Evolutionary conservation across 2,888 invertebrate species (phyloP).

Genomic region (Diarsia rubi): DNA sequence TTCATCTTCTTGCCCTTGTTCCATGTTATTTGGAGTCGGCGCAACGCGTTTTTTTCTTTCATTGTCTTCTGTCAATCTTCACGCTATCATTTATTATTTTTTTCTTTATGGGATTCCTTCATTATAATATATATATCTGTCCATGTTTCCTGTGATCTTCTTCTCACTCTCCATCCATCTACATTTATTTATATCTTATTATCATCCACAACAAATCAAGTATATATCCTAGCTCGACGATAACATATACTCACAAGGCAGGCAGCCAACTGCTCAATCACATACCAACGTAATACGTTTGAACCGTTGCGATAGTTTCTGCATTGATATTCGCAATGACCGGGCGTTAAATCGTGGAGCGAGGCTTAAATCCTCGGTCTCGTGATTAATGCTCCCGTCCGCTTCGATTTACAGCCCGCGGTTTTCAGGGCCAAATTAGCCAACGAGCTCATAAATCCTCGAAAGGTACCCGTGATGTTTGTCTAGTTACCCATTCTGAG

Average conservation of each 20-base stretch:
- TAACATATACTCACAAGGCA: conserved; percentile 1
- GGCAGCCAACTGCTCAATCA: conserved; percentile 14
- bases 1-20: too few species aligned
- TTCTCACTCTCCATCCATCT: too few species aligned
- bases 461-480: conserved; percentile 67
- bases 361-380: conserved; percentile 67
- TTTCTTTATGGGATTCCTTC: too few species aligned
- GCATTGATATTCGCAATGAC: conserved; percentile 68
- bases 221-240: background rate
- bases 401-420: conserved; percentile 79
- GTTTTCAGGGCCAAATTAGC: conserved; percentile 81
- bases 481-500: conserved; percentile 38
- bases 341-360: conserved; percentile 65
- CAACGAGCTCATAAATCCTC: conserved; percentile 74
- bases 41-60: too few species aligned
- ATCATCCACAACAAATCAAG: background rate
- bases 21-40: too few species aligned
- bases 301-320: conserved; percentile 48
- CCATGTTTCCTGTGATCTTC: too few species aligned
- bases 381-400: conserved; percentile 78
- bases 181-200: background rate
- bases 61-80: too few species aligned
- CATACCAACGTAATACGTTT: conserved; percentile 13
- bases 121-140: too few species aligned
- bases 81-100: too few species aligned